A percentile compares a stretch with the other conserved stretches of the same genome.
Conservation (phyloP, 2,113 vertebrate species). For the Alethe diademata region DNA sequence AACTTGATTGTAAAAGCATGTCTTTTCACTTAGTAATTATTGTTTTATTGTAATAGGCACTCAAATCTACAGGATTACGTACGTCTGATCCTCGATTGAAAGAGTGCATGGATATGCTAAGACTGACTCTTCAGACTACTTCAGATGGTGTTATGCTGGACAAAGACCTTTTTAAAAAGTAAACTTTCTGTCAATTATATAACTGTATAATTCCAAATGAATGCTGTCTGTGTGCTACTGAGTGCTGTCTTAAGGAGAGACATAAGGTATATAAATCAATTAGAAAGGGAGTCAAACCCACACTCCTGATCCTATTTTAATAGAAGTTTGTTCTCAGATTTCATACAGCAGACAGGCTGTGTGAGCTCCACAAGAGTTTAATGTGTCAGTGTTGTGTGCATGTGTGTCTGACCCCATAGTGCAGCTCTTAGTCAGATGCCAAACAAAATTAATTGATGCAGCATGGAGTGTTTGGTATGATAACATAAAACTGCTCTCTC, state of each 20-base stretch:
- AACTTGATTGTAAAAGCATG: neutral
- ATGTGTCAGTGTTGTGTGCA: neutral
- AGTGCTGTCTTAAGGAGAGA: neutral
- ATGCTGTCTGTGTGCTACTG: neutral
- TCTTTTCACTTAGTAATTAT: neutral
- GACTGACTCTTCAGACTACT: slow-evolving; percentile 90
- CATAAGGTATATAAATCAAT: fast-evolving
- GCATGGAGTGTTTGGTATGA: neutral
- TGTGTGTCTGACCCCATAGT: neutral
- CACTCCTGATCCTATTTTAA: neutral
- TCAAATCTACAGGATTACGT: slow-evolving; percentile 95
- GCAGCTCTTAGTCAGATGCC: neutral
- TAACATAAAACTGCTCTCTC: neutral
- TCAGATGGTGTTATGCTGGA: slow-evolving; percentile 96
- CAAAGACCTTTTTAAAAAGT: slow-evolving; percentile 99
- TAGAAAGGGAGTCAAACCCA: neutral
- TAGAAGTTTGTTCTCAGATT: neutral
- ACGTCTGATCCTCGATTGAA: slow-evolving; percentile 96
- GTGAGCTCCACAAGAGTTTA: neutral
- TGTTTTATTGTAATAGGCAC: slow-evolving; percentile 78
- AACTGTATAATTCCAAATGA: neutral
- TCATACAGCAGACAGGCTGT: neutral
- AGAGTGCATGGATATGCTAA: slow-evolving; percentile 99
- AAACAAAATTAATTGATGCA: neutral
- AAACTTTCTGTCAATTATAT: slow-evolving; percentile 60